Base-by-base conservation (phyloP, 2,113 vertebrate genomes). In the Fregata magnificens region DNA sequence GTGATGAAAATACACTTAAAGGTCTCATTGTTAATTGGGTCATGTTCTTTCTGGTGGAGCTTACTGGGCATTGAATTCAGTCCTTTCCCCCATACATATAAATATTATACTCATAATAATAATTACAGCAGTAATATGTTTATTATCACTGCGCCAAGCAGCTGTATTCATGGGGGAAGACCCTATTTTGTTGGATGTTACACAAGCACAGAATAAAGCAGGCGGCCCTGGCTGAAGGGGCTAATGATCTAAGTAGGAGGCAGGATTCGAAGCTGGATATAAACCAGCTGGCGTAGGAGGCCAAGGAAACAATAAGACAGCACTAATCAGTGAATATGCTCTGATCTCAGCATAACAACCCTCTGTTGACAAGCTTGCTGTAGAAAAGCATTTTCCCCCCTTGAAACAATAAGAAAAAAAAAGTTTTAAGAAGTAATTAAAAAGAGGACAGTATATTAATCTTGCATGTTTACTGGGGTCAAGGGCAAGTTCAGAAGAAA, bases 251-350 rank as follows among this genome's bases (percentile, higher is more conserved):
- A 95, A 94, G 72, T 87, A 91, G 89, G 81, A 95, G 88, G 89
- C 88, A 97, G 89, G 49, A 95, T n/a, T 87, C 65, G 82, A 94
- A 95, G 90, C 85, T 95, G 96, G 83, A 87, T 79, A 82, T 44
- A 79, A 88, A 96, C 92, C 96, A 97, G 96, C 95, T 97, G 96
- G 94, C 58, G 4, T 8, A 65, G 58, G 77, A 94, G 91, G 81
- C 73, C 73, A 87, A 95, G 83, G 58, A 96, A 89, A 97, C 93
- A 97, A 95, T 93, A 91, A 96, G 93, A 89, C 88, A 58, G 86
- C 58, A 45, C 84, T 93, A 89, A 95, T 97, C 89, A 91, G 83
- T 38, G 69, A 82, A 47, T 93, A 76, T 19, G 77, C 73, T 72
- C 56, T 92, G 94, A 95, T 92, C 83, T 82, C 93, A 80, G 78